Conservation (phyloP, 2,888 invertebrate species). For the Caenorhabditis sp. region DNA sequence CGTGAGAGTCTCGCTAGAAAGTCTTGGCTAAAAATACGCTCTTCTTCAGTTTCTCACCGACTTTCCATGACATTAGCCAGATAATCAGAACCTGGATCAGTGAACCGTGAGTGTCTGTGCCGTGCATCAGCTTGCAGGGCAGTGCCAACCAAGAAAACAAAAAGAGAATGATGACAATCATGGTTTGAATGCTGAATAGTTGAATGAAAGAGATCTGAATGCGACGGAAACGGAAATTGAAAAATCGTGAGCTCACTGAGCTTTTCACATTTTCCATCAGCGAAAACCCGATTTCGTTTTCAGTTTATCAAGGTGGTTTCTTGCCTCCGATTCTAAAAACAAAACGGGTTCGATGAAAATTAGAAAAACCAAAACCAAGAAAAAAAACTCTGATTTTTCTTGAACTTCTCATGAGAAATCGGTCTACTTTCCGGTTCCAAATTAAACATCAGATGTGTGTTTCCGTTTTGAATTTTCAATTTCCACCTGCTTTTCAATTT, state of each 20-base stretch:
- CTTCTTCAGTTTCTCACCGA: not conserved
- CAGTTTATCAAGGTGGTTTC: not conserved
- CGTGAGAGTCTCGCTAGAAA: conserved; percentile 22
- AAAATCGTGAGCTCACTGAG: conserved; percentile 3
- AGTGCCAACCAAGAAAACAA: not conserved
- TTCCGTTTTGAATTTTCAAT: not conserved
- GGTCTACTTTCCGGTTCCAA: not conserved
- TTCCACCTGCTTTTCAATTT: not conserved
- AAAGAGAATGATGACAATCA: not conserved
- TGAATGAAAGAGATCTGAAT: not conserved
- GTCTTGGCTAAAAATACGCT: conserved; percentile 10
- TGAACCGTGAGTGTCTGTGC: conserved; percentile 3
- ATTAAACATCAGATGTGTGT: not conserved
- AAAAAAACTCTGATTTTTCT: not conserved
- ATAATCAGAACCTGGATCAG: too few relatives aligned
- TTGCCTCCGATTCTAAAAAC: not conserved
- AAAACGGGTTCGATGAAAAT: conserved; percentile 8
- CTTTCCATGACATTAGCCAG: not conserved
- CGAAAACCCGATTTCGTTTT: not conserved
- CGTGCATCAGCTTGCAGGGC: too few relatives aligned
- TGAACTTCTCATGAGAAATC: not conserved
- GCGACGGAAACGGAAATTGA: conserved; percentile 7
- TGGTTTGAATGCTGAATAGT: not conserved
- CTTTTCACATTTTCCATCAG: not conserved
- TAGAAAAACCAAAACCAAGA: not conserved